Conservation (phyloP, 2,797 vertebrate species). For the Gobionotothen gibberifrons region DNA sequence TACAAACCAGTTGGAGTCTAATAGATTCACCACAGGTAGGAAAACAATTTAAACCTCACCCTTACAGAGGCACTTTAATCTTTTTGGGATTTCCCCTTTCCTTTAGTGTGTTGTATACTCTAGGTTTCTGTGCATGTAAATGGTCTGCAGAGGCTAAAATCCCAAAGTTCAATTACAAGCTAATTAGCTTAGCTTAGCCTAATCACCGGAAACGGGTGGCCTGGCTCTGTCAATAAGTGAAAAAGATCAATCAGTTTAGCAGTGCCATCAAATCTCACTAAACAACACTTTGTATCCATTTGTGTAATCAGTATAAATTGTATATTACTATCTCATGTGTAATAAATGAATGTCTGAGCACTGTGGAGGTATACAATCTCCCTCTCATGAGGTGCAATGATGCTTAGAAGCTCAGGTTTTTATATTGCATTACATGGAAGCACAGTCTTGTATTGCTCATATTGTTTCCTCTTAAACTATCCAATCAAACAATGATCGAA, state of each 20-base stretch:
- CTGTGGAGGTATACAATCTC: not conserved
- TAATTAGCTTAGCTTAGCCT: slow-evolving; percentile 10
- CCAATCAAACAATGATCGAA: slow-evolving; percentile 6
- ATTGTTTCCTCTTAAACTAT: not conserved
- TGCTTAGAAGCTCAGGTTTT: not conserved
- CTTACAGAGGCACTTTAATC: no score
- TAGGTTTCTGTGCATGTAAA: no score
- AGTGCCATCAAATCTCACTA: not conserved
- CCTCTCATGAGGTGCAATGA: not conserved
- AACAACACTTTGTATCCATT: not conserved
- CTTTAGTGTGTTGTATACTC: no score
- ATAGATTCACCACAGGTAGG: not conserved
- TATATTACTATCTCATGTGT: not conserved
- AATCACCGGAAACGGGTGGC: not conserved
- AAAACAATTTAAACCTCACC: not conserved
- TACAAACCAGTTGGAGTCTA: not conserved
- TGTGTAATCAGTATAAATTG: not conserved
- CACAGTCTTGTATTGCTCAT: not conserved
- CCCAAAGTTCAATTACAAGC: not conserved
- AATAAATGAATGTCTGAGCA: not conserved
- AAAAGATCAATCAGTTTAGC: not conserved
- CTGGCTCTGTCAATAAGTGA: not conserved
- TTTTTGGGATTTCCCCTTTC: no score
- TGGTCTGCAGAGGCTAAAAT: no score
- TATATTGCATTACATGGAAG: not conserved